Conservation (phyloP, 1,140 invertebrate genomes). For the Stegodyphus mimosarum region DNA sequence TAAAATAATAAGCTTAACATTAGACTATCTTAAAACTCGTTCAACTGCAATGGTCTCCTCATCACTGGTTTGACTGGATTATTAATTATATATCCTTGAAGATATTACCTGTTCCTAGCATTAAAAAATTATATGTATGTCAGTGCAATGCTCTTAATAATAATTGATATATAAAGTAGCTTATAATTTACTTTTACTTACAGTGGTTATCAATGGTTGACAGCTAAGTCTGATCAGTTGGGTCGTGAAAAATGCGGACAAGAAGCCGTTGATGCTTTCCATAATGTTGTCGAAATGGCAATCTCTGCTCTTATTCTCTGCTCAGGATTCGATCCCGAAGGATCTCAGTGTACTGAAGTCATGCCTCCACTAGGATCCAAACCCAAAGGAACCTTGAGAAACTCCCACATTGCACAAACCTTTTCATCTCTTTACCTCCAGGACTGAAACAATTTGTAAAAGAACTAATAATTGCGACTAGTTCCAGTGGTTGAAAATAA, state of each 20-base stretch:
- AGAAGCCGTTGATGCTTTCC: conserved; percentile 62
- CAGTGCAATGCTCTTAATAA: no score
- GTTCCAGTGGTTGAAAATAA: conserved; percentile 31
- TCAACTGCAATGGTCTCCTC: no score
- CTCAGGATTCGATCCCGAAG: conserved; percentile 57
- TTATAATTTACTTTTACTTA: neutral
- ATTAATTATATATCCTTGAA: no score
- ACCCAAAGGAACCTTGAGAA: conserved; percentile 54
- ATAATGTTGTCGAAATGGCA: conserved; percentile 62
- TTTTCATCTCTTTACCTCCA: conserved; percentile 41
- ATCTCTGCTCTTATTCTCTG: conserved; percentile 63
- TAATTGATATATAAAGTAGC: no score
- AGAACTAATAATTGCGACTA: neutral
- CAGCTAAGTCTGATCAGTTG: conserved; percentile 3
- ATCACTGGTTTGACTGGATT: no score
- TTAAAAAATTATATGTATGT: no score
- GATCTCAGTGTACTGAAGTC: conserved; percentile 33
- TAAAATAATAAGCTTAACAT: no score
- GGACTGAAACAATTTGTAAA: conserved; percentile 10
- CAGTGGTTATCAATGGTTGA: conserved; percentile 42
- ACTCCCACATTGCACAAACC: conserved; percentile 48
- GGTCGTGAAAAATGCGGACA: conserved; percentile 62
- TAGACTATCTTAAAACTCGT: no score
- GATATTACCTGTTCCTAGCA: no score
- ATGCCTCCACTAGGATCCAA: conserved; percentile 53